phyloP scores from a whole-genome alignment of 1,140 invertebrate species.

The Vanessa tameamea region DNA sequence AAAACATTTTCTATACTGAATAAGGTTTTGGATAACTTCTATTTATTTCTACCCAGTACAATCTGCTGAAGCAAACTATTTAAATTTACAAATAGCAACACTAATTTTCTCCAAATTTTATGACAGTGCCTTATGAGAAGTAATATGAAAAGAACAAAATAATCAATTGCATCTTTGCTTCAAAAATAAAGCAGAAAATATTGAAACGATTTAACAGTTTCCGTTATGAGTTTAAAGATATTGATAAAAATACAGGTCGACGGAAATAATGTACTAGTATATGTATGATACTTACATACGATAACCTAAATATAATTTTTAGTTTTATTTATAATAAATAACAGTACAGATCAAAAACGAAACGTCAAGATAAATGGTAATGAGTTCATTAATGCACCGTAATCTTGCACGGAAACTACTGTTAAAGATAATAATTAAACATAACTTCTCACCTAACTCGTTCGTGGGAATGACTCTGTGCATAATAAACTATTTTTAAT shows the following conservation, averaged over 20 bases:
- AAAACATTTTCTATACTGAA: too few species aligned
- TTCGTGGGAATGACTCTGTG: constrained; percentile 53
- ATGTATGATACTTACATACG: neutral
- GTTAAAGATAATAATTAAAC: constrained; percentile 56
- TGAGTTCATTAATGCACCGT: constrained; percentile 55
- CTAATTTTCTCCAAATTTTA: too few species aligned
- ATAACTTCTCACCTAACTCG: constrained; percentile 56
- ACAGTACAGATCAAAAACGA: constrained; percentile 20
- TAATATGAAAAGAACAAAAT: too few species aligned
- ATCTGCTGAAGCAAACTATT: too few species aligned
- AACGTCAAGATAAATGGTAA: constrained; percentile 47
- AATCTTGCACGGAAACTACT: constrained; percentile 63
- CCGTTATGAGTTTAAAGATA: neutral
- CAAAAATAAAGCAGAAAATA: neutral
- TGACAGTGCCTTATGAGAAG: too few species aligned
- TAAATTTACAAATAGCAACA: too few species aligned
- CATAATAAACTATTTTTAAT: neutral
- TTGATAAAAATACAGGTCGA: neutral
- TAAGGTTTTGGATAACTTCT: too few species aligned
- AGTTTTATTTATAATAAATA: constrained; percentile 19
- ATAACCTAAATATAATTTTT: constrained; percentile 7
- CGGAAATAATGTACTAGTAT: neutral
- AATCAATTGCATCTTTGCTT: neutral
- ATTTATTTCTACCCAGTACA: too few species aligned
- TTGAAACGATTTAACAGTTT: neutral